Evolutionary conservation across 35 echinoderm and acorn worm genomes (phyloP).

Genomic region (Strongylocentrotus purpuratus): DNA sequence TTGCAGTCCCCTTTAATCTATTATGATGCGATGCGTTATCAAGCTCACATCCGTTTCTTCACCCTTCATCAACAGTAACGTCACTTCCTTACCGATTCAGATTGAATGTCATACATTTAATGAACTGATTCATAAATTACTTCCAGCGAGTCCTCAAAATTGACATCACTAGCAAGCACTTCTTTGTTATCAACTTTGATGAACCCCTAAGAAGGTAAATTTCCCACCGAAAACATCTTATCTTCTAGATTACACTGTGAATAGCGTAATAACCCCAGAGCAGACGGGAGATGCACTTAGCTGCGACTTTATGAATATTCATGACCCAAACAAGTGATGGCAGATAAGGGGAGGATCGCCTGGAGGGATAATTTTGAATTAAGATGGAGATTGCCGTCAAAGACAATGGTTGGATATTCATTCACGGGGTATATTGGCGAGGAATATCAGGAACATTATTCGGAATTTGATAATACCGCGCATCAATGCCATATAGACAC

Average conservation of each 20-base stretch:
- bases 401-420: not conserved
- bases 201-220: not conserved
- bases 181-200: not conserved
- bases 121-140: not conserved
- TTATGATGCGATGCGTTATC: not conserved
- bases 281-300: not conserved
- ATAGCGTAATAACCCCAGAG: not conserved
- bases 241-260: not conserved
- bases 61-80: not conserved
- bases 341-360: not conserved
- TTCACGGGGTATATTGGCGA: not conserved
- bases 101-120: not conserved
- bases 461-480: not conserved
- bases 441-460: not conserved
- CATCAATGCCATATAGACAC: not conserved
- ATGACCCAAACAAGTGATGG: not conserved
- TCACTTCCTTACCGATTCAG: not conserved
- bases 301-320: not conserved
- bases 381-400: slow-evolving; percentile 16
- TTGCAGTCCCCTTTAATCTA: not conserved
- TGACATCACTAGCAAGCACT: not conserved
- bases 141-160: not conserved
- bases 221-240: not conserved
- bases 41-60: not conserved
- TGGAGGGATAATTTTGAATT: not conserved